Evolutionary conservation across 2,113 vertebrate species (phyloP).

Genomic region (Rana temporaria): DNA sequence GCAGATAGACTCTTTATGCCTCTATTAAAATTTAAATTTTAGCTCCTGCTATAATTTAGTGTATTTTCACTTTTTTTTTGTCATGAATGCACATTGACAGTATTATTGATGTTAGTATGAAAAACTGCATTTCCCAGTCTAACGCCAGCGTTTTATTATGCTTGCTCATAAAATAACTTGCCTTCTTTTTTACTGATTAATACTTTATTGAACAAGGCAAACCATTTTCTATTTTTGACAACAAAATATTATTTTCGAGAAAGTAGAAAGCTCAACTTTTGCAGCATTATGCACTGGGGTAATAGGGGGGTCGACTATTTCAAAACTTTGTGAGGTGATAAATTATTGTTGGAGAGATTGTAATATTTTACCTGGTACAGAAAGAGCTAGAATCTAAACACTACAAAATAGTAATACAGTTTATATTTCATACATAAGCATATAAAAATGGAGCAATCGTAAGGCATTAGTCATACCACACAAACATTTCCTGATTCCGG

Average conservation of each 20-base stretch:
- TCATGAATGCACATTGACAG: slow-evolving; percentile 14
- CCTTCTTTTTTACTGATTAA: slow-evolving; percentile 31
- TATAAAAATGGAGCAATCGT: too few species aligned
- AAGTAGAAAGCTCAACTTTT: slow-evolving; percentile 26
- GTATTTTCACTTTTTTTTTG: slow-evolving; percentile 12
- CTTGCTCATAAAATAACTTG: slow-evolving; percentile 5
- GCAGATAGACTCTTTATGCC: slow-evolving; percentile 19
- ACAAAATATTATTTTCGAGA: slow-evolving; percentile 20
- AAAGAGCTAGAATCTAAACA: background rate
- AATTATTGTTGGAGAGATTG: background rate
- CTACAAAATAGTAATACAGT: too few species aligned
- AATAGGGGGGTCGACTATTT: too few species aligned
- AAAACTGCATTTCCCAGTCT: slow-evolving; percentile 20
- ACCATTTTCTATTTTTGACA: slow-evolving; percentile 23
- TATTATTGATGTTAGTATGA: slow-evolving; percentile 37
- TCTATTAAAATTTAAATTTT: slow-evolving; percentile 29
- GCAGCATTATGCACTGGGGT: background rate
- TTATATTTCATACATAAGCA: too few species aligned
- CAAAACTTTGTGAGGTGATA: background rate
- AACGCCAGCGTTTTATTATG: slow-evolving; percentile 24
- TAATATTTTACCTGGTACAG: background rate
- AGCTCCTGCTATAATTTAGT: slow-evolving; percentile 38
- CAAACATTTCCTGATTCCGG: too few species aligned
- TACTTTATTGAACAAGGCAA: slow-evolving; percentile 30
- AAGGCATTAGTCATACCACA: too few species aligned